phyloP scores from a whole-genome alignment of 2,888 invertebrate species.

The Antitype chi region DNA sequence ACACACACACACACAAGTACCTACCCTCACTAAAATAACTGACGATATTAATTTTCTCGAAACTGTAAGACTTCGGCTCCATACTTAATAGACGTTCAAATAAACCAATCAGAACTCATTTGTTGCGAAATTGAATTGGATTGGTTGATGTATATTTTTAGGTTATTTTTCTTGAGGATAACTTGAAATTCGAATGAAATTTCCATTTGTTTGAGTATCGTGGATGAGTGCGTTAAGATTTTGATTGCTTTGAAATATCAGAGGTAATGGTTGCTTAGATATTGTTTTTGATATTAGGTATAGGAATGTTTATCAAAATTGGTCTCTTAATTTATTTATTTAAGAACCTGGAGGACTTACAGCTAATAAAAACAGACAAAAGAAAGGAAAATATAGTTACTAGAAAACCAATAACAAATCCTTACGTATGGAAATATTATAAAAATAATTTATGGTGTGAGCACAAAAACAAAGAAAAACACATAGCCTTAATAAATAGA shows the following conservation, averaged over 20 bases:
- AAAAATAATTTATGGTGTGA: too few species aligned
- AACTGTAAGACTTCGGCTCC: slow-evolving; percentile 49
- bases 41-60: slow-evolving; percentile 57
- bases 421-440: too few species aligned
- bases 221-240: slow-evolving; percentile 19
- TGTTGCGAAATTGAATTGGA: slow-evolving; percentile 52
- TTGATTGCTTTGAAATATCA: slow-evolving; percentile 22
- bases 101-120: slow-evolving; percentile 57
- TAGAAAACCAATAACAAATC: too few species aligned
- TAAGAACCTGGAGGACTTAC: too few species aligned
- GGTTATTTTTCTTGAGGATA: slow-evolving; percentile 39
- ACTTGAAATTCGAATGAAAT: slow-evolving; percentile 28
- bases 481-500: too few species aligned
- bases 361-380: too few species aligned
- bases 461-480: too few species aligned
- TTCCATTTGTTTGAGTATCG: slow-evolving; percentile 35
- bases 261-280: not conserved
- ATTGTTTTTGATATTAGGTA: not conserved
- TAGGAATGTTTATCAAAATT: not conserved
- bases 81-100: slow-evolving; percentile 43
- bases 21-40: slow-evolving; percentile 49
- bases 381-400: too few species aligned
- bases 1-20: not conserved
- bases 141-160: slow-evolving; percentile 29
- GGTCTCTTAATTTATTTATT: too few species aligned